Evolutionary conservation across 2,888 invertebrate genomes (phyloP), one percentile per base, ranked within the genome.

Genomic region (Drosophila borborema): DNA sequence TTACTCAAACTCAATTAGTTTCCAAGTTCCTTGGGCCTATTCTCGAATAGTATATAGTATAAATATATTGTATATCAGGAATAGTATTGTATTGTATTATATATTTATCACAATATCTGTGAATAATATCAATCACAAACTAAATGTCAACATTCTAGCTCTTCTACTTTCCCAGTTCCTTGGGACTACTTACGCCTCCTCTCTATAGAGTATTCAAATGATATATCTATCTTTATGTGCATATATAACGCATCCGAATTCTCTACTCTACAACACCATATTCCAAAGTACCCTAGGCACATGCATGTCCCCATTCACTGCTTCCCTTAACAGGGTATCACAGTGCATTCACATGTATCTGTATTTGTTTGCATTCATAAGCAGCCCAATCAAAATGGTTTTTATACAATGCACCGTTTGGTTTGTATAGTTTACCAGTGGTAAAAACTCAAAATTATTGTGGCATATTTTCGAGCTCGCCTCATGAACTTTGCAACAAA

Each of bases 361-460:
- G 12, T 48, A 18, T 55, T 9, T 43, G 48, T 38, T 12, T 40
- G 59, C 64, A 65, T 64, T 51, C 53, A 53, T 65, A 74, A 72
- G 51, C 62, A 77, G 63, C 70, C 69, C 65, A 70, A 74, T 78
- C 56, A 65, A 60, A 74, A 45, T 58, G 74, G 41, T 49, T 58
- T 64, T 77, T 62, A 38, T 40, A 72, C 51, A 75, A 65, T 54
- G 65, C 38, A 48, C 9, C 5, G 12, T 55, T 53, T 69, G 54
- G 54, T 64, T 51, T 58, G 45, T 48, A 40, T 56, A 45, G 62
- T 51, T 69, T 38, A 64, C 20, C 23, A 38, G 61, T 74, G 74
- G 74, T 61, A 77, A 77, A 74, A 78, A 77, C 74, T 56, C 18
- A 28, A 61, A 78, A 71, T 64, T 54, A 71, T 71, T 78, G 59